phyloP scores from a whole-genome alignment of 2,113 vertebrate genomes.

The Varanus komodoensis region DNA sequence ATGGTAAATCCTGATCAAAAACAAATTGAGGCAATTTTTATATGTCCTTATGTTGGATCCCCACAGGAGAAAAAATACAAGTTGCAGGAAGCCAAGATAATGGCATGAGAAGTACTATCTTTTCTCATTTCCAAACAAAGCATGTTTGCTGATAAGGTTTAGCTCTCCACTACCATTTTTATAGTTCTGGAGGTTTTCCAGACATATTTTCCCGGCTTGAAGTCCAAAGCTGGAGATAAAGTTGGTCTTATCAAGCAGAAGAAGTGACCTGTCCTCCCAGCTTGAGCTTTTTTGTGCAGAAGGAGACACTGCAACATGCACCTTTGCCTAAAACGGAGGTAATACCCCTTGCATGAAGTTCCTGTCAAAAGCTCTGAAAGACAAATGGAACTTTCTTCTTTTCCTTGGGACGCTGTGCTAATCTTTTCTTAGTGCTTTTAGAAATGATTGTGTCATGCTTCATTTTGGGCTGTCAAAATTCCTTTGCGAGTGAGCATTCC shows the following conservation, averaged over 20 bases:
- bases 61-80: not conserved
- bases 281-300: constrained; percentile 6
- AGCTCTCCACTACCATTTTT: constrained; percentile 41
- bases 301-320: constrained; percentile 40
- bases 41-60: too few relatives aligned
- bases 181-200: constrained; percentile 6
- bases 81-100: not conserved
- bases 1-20: too few relatives aligned
- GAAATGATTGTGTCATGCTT: constrained; percentile 46
- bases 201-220: constrained; percentile 48
- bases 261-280: constrained; percentile 35
- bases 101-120: not conserved
- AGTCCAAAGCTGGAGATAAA: constrained; percentile 46
- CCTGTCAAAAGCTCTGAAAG: constrained; percentile 63
- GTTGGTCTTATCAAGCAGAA: constrained; percentile 65
- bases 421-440: constrained; percentile 40
- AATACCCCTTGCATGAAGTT: constrained; percentile 17
- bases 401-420: constrained; percentile 16
- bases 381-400: constrained; percentile 38
- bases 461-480: constrained; percentile 26
- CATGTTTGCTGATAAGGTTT: not conserved
- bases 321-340: not conserved
- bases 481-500: constrained; percentile 15
- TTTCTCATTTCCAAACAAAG: not conserved
- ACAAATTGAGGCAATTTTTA: too few relatives aligned